Base-by-base conservation (phyloP, 2,797 vertebrate genomes). In the Cryptoblepharus egeriae region DNA sequence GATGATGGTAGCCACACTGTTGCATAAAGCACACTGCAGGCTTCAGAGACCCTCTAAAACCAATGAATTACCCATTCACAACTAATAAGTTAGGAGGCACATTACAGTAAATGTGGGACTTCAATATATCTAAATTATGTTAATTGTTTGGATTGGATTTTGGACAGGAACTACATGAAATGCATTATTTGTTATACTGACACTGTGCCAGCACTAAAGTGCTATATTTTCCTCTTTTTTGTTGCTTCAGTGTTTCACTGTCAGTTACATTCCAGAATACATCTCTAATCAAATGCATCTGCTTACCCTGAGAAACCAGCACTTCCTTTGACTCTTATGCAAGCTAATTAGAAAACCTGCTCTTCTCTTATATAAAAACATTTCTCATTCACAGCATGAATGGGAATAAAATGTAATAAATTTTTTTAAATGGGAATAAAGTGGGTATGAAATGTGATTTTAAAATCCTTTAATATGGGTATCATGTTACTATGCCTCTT, bases 281-380 rank as follows among this genome's bases (percentile, higher is more conserved):
- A 9, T 52, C 30, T 65, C 45, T 22, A 39, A 68, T 24, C 37
- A 42, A 76, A 63, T 76, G 15, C n/a, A 64, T 39, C 24, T 32
- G 20, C 12, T 32, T 39, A 77, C 7, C 16, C 61, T 52, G 60
- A 30, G 55, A 55, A 52, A 18, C 61, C 20, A 49, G 64, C 20
- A 52, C n/a, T 49, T 77, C 30, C 15, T 65, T 67, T 35, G 75
- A 77, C 49, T 30, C 20, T 64, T 20, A n/a, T 64, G 42, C 61
- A 64, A 65, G 11, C n/a, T 65, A 65, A 65, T 42, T 11, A 49
- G 42, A 52, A 65, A 65, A n/a, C 49, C 60, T 65, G 42, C n/a
- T 30, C 49, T 65, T 22, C 10, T 65, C 75, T 18, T 28, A 24
- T 35, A 10, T 86, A 45, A 69, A 92, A 88, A 65, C 24, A 16